phyloP scores from a whole-genome alignment of 2,888 invertebrate species.

The Cordylochernes scorpioides region DNA sequence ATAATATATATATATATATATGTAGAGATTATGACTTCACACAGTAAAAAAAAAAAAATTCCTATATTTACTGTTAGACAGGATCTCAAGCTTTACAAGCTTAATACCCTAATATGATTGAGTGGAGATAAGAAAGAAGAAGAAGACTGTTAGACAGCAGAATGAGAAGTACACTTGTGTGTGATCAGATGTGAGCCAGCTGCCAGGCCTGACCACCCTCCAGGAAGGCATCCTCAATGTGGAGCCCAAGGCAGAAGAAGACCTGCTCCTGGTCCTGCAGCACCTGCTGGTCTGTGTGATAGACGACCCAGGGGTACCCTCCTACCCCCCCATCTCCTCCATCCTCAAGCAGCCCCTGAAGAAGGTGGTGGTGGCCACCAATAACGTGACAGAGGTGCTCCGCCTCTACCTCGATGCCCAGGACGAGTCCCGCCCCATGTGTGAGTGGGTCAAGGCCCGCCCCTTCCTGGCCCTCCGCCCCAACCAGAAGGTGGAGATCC shows the following conservation, averaged over 20 bases:
- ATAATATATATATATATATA: not conserved
- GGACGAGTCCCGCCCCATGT: constrained; percentile 20
- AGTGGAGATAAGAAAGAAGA: too few species aligned
- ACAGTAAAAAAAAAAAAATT: not conserved
- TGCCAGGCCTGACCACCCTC: constrained; percentile 59
- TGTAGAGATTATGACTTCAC: not conserved
- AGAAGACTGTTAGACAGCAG: too few species aligned
- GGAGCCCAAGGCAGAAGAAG: constrained; percentile 49
- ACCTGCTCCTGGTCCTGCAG: constrained; percentile 52
- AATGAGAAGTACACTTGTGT: constrained; percentile 11
- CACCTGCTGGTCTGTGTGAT: constrained; percentile 71
- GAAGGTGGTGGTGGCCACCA: constrained; percentile 58
- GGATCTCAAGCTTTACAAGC: too few species aligned
- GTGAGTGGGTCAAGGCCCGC: constrained; percentile 47
- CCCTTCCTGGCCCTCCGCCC: constrained; percentile 62
- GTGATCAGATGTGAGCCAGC: constrained; percentile 52
- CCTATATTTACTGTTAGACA: constrained; percentile 1
- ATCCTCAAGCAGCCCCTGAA: constrained; percentile 58
- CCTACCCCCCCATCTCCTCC: constrained; percentile 28
- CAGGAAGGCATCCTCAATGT: constrained; percentile 59
- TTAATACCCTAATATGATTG: too few species aligned
- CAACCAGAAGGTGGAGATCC: constrained; percentile 56
- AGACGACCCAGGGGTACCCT: constrained; percentile 36
- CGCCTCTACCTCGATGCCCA: constrained; percentile 41
- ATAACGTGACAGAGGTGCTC: constrained; percentile 68